A percentile compares a stretch with the other conserved stretches of the same genome.
Evolutionary conservation across 2,113 vertebrate species (phyloP).

Genomic region (Thalassarche chlororhynchos): DNA sequence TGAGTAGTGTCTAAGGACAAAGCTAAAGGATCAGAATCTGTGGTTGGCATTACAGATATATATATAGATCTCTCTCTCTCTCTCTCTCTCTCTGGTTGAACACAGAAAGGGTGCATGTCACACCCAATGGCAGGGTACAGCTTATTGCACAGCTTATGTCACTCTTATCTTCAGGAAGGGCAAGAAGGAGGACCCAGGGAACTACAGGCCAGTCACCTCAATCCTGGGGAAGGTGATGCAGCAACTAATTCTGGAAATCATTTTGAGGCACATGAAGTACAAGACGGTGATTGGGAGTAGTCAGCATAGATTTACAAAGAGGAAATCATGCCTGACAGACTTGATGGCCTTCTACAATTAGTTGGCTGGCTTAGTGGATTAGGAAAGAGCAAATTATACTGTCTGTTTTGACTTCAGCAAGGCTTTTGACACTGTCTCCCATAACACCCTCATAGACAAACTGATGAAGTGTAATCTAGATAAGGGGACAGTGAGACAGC

Average conservation of each 20-base stretch:
- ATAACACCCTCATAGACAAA: neutral
- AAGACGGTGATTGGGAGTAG: neutral
- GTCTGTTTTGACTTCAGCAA: neutral
- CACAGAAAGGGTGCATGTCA: neutral
- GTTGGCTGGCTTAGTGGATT: neutral
- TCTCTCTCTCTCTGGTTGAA: neutral
- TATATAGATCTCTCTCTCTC: too few species aligned
- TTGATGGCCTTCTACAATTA: neutral
- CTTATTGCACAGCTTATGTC: neutral
- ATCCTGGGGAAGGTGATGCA: neutral
- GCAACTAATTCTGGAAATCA: neutral
- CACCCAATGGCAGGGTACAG: rapidly evolving
- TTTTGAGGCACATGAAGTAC: neutral
- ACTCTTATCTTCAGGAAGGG: neutral
- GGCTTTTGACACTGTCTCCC: neutral
- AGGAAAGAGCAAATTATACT: neutral
- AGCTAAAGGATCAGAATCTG: neutral
- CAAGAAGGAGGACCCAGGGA: neutral
- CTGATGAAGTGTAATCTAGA: neutral
- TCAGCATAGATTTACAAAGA: neutral
- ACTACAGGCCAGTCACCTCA: neutral
- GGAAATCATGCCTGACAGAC: neutral
- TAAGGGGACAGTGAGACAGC: neutral
- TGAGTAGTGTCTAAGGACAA: neutral
- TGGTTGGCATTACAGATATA: neutral